Evolutionary conservation across 2,797 vertebrate species (phyloP).

Genomic region (Arnoldichthys spilopterus): DNA sequence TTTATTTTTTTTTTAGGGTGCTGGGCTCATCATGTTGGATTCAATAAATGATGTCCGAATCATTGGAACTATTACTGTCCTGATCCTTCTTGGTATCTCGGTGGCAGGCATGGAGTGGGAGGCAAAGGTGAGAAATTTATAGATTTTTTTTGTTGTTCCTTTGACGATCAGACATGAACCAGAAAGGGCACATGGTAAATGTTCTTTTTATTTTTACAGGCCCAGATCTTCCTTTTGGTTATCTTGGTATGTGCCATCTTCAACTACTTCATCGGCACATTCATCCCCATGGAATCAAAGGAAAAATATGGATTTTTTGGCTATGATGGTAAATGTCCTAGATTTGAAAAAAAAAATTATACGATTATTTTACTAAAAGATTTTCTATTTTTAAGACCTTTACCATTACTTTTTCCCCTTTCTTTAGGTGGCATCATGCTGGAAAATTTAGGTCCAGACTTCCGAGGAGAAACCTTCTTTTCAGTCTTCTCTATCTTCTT

Average conservation of each 20-base stretch:
- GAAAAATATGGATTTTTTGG: constrained; percentile 87
- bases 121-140: constrained; percentile 85
- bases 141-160: neutral
- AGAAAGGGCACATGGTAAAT: neutral
- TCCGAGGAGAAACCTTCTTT: constrained; percentile 90
- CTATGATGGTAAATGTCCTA: constrained; percentile 81
- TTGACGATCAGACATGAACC: neutral
- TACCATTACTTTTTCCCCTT: constrained; percentile 6
- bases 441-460: constrained; percentile 96
- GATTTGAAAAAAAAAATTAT: neutral
- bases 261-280: constrained; percentile 92
- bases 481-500: constrained; percentile 98
- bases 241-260: constrained; percentile 90
- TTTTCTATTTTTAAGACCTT: neutral
- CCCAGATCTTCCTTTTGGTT: constrained; percentile 93
- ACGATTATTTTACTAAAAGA: neutral
- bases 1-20: constrained; percentile 71
- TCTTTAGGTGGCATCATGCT: constrained; percentile 85
- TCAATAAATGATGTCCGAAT: constrained; percentile 90
- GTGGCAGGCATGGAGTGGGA: constrained; percentile 99
- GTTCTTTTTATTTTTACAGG: constrained; percentile 71
- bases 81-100: constrained; percentile 92
- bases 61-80: constrained; percentile 92
- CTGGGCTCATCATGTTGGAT: constrained; percentile 86
- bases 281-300: constrained; percentile 89